Evolutionary conservation across 1,140 invertebrate species (phyloP), one percentile per base, ranked within the genome.

Genomic region (Vanessa tameamea): DNA sequence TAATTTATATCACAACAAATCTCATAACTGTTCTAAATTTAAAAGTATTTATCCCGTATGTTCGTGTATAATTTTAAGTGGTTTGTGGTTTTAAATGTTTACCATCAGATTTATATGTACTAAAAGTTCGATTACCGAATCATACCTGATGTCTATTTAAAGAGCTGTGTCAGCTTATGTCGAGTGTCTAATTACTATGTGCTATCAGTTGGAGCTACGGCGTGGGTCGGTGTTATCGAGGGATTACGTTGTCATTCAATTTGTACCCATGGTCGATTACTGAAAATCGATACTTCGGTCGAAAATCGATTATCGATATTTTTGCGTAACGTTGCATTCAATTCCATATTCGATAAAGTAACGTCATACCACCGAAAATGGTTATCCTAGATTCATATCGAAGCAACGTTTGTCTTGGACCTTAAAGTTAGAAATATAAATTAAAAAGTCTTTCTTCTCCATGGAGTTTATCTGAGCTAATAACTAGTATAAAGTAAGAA

Each of bases 171-270:
- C 57, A 61, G 57, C 57, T 61, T 37, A 37, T 23, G 15, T 61
- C 15, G 9, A 23, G 53, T 61, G 15, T 61, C 23, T 59, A 61
- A 61, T 61, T 61, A 61, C 23, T 61, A 37, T 37, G 14, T 37
- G 57, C 7, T 61, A 61, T 61, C 57, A n/a, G 57, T 51, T 13
- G 57, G 5, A 55, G 53, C 16, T 20, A n/a, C 57, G 14, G 57
- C 57, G 57, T 61, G 57, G 57, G 57, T 31, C 31, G 57, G 3
- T 15, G 11, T 61, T 61, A 61, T 61, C 57, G 31, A 11, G 26
- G 57, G 57, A 61, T 61, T 61, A 61, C 23, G 31, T 12, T 61
- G 57, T 61, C 57, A 61, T 61, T 61, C 57, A 61, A 61, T 61
- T n/a, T 57, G 9, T 61, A 16, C 55, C 31, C 26, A 37, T 61